Base-by-base conservation (phyloP, 2,797 vertebrate genomes). In the Bufotes viridis region DNA sequence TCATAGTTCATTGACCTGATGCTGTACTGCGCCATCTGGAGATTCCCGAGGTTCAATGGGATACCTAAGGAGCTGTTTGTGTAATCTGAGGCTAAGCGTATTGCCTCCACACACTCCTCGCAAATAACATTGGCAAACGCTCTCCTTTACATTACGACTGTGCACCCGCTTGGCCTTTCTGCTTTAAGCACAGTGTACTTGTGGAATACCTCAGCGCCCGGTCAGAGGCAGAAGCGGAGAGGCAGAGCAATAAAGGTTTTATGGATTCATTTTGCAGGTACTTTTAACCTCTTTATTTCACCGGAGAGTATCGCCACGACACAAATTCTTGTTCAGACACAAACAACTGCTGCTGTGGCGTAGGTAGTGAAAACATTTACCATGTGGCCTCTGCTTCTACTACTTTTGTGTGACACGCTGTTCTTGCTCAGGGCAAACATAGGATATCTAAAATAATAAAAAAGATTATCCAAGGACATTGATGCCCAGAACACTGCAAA, bases 21-120 rank as follows among this genome's bases (percentile, higher is more conserved):
- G 90, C 91, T 90, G 55, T 70, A 86, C 90, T 91, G 93, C 88
- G 86, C 87, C 92, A 91, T 90, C 74, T 42, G 42, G 90, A 86
- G 57, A 81, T 78, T 90, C 63, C 80, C 29, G 70, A 81, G 82
- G 57, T 7, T 85, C 58, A 88, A 78, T 86, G 80, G 63, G 57
- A 90, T 70, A 87, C 82, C 49, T 83, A 84, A 90, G 80, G 81
- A 82, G 88, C 1, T 91, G 90, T 93, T 88, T 87, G 69, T 82
- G 49, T 15, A 88, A 90, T 15, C 67, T 53, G 87, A 87, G 90
- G 75, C 63, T 74, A 29, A 86, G 79, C 88, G 76, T 10, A 0
- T 18, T 0, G 2, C 86, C 83, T 63, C 14, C 81, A 69, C 61
- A 88, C 63, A 61, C 87, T 81, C 74, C 81, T 70, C 70, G 61